phyloP scores from a whole-genome alignment of 2,888 invertebrate species.

The Blomia tropicalis region DNA sequence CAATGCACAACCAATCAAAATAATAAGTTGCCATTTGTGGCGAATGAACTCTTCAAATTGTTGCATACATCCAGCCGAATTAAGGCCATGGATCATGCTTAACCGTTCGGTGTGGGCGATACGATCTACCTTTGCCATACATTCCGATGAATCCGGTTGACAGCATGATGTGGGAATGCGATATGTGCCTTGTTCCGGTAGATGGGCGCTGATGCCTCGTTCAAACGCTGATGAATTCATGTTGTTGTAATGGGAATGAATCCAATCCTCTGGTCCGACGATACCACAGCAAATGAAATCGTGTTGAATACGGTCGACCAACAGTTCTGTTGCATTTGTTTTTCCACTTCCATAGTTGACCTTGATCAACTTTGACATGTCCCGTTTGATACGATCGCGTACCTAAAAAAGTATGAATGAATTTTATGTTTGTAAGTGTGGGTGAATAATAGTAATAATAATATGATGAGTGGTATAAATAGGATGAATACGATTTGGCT shows the following conservation, averaged over 20 bases:
- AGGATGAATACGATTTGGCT: too few species aligned
- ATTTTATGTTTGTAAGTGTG: too few species aligned
- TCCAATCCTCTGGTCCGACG: conserved; percentile 23
- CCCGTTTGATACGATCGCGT: conserved; percentile 3
- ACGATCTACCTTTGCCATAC: background rate
- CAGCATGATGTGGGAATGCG: conserved; percentile 26
- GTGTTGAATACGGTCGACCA: conserved; percentile 25
- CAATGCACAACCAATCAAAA: conserved; percentile 20
- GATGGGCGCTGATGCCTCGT: background rate
- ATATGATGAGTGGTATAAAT: background rate
- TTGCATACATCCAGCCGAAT: conserved; percentile 20
- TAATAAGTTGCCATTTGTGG: conserved; percentile 21
- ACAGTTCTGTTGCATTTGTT: conserved; percentile 23
- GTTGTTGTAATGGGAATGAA: conserved; percentile 35
- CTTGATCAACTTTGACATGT: conserved; percentile 16
- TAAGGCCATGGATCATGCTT: background rate
- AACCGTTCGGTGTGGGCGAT: background rate
- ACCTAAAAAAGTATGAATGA: background rate
- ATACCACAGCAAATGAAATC: conserved; percentile 26
- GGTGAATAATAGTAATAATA: background rate
- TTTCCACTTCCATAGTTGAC: conserved; percentile 14
- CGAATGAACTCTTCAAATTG: conserved; percentile 23
- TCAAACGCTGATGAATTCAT: conserved; percentile 3
- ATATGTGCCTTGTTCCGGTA: background rate
- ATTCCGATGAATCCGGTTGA: background rate